Conservation (phyloP, 2,113 vertebrate species). For the Cynopterus brachyotis region DNA sequence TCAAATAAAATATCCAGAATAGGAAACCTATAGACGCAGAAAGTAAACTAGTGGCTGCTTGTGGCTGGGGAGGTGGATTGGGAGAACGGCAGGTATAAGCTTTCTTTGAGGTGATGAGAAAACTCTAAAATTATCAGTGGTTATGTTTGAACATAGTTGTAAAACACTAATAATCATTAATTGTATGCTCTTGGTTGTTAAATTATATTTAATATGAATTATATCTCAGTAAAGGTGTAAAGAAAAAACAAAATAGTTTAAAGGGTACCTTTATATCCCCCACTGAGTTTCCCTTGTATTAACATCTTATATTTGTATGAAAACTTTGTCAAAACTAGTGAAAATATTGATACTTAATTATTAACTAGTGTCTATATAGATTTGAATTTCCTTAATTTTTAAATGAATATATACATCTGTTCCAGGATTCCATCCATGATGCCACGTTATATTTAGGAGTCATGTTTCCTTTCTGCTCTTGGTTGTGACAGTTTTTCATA, state of each 20-base stretch:
- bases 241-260: not conserved
- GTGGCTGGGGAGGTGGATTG: not conserved
- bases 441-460: not conserved
- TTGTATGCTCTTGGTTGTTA: not conserved
- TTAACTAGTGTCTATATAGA: not conserved
- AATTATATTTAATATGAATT: not conserved
- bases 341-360: not conserved
- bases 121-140: not conserved
- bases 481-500: not conserved
- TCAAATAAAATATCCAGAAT: not conserved
- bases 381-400: not conserved
- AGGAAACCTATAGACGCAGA: not conserved
- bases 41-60: not conserved
- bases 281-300: not conserved
- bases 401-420: not conserved
- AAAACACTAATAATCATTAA: not conserved
- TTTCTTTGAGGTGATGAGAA: not conserved
- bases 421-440: not conserved
- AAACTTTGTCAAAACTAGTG: not conserved
- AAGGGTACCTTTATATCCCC: accelerated
- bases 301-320: not conserved
- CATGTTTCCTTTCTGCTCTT: not conserved
- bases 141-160: not conserved
- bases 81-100: not conserved
- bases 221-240: not conserved